These are phyloP conservation scores for Gobiocypris rarus DNA, from an alignment of 2,113 vertebrate species.

Conservation along the genomic window DNA sequence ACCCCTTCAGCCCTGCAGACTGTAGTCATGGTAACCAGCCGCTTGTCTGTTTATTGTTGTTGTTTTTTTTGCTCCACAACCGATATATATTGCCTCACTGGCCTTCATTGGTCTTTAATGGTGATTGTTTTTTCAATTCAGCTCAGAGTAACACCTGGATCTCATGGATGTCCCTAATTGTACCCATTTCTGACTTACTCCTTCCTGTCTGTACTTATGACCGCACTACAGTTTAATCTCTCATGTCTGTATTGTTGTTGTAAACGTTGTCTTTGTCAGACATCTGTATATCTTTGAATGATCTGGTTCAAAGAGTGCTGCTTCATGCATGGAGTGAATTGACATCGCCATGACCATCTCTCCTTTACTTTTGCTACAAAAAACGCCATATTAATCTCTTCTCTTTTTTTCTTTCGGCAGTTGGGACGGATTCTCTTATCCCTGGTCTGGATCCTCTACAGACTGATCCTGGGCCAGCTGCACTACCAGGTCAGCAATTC, in stretches of 20 bases:
- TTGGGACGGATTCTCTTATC: constrained; percentile 87
- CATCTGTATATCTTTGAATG: not conserved
- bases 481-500: constrained; percentile 86
- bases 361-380: not conserved
- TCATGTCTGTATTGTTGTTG: not conserved
- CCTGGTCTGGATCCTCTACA: constrained; percentile 88
- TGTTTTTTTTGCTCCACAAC: not conserved
- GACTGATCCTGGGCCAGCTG: constrained; percentile 80
- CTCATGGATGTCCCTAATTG: not conserved
- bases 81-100: not conserved
- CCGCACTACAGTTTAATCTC: not conserved
- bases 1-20: constrained; percentile 84
- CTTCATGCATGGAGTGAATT: constrained; percentile 18
- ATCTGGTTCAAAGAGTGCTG: not conserved
- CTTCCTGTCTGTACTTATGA: not conserved
- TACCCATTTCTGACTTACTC: not conserved
- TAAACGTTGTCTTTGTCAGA: constrained; percentile 30
- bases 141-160: constrained; percentile 68
- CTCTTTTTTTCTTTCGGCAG: constrained; percentile 59
- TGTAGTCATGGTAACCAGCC: constrained; percentile 66
- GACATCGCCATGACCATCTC: not conserved
- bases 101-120: not conserved
- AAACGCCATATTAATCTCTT: constrained; percentile 16
- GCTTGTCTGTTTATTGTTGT: constrained; percentile 35
- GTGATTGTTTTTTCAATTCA: constrained; percentile 55